phyloP scores from a whole-genome alignment of 2,888 invertebrate genomes.

The Cosmorhoe ocellata region DNA sequence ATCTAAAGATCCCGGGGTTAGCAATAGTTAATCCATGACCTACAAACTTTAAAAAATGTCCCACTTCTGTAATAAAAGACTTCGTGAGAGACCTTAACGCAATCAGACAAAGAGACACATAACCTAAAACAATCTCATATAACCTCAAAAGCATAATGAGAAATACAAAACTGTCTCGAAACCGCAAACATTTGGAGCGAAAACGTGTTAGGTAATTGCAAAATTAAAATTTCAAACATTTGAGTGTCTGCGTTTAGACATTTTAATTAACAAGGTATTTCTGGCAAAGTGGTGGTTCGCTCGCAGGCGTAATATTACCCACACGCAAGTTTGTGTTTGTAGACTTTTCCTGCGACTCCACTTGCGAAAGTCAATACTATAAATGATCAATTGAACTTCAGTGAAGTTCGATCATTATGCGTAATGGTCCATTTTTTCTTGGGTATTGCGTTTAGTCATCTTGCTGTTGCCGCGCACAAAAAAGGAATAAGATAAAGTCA shows the following conservation, averaged over 20 bases:
- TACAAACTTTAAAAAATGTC: too few relatives aligned
- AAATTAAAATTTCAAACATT: constrained; percentile 15
- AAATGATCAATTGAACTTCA: too few relatives aligned
- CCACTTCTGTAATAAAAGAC: too few relatives aligned
- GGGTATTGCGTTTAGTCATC: too few relatives aligned
- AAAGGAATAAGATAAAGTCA: too few relatives aligned
- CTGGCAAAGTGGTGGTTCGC: constrained; percentile 21
- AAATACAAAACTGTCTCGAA: background rate
- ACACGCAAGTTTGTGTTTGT: constrained; percentile 16
- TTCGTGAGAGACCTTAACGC: too few relatives aligned
- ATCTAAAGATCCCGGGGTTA: too few relatives aligned
- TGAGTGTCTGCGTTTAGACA: constrained; percentile 20
- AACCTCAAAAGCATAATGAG: background rate
- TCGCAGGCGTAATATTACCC: constrained; percentile 13
- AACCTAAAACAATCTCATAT: background rate
- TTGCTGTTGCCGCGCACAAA: too few relatives aligned
- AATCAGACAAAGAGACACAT: background rate
- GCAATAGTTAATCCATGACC: too few relatives aligned
- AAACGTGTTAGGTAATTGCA: constrained; percentile 7
- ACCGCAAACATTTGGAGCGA: background rate
- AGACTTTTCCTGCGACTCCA: background rate
- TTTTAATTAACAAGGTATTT: constrained; percentile 42
- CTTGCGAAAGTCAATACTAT: too few relatives aligned
- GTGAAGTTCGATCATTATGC: too few relatives aligned
- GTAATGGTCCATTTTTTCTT: too few relatives aligned